Evolutionary conservation across 2,888 invertebrate genomes (phyloP), one percentile per base, ranked within the genome.

Genomic region (Drosophila engyochracea): DNA sequence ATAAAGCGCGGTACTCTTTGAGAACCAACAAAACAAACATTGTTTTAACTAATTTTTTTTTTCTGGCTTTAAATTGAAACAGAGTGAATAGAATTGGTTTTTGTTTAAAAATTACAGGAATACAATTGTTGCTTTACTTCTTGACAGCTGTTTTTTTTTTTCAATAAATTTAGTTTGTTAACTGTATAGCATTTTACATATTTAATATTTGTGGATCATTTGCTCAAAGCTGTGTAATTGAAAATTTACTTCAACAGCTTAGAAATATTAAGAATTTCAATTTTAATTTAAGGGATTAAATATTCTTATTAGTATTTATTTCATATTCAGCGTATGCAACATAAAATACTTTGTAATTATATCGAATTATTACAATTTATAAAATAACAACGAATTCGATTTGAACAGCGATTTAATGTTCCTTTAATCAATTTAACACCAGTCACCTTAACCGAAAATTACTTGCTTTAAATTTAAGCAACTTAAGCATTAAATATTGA

Each of bases 1-100:
- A 76, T 76, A 76, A 78, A 78, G 77, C 86, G 80, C 76, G 84
- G 76, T 72, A 74, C 87, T 66, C 71, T 47, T 72, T 76, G 64
- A 72, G 67, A 76, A 70, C 66, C 73, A 57, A 16, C 2, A 61
- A 61, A 41, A 53, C 59, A 47, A 62, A 44, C n/a, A n/a, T 25
- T 28, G 25, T 9, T 16, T 25, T 25, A 16, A 7, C 6, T 7
- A 0, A 25, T 7, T 28, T 10, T 28, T 16, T 16, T 53, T 19
- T n/a, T n/a, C 10, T 30, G n/a, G 12, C 10, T 2, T 16, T 9
- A 30, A 25, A 28, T 19, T 28, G 1, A 3, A 1, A n/a, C 12
- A 49, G 16, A 28, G 4, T 25, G 16, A 4, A 2, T 51, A 25
- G 19, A 44, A 14, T 25, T 10, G 14, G 14, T 14, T 28, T 30